Evolutionary conservation across 2,888 invertebrate genomes (phyloP).

Genomic region (Calameuta filiformis): DNA sequence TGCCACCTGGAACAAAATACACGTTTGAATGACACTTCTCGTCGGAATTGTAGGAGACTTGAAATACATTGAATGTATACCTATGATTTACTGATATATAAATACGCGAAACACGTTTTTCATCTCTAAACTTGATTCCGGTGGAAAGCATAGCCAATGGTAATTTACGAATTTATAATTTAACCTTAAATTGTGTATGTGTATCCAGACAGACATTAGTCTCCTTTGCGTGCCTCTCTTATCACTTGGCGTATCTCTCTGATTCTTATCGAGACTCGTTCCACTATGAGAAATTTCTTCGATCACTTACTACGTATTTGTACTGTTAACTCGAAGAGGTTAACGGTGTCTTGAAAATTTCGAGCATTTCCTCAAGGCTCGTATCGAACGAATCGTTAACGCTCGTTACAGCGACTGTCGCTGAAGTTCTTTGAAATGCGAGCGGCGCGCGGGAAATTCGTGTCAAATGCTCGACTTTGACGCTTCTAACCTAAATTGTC

Average conservation of each 20-base stretch:
- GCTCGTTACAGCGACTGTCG: neutral
- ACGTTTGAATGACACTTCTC: neutral
- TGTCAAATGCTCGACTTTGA: conserved; percentile 17
- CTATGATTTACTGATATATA: too few species aligned
- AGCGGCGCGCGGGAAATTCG: conserved; percentile 22
- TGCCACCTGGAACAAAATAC: neutral
- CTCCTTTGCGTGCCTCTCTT: neutral
- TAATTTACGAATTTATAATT: neutral
- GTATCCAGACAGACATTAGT: neutral
- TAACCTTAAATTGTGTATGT: neutral
- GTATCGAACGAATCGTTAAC: neutral
- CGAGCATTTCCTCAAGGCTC: conserved; percentile 36
- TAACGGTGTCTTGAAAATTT: conserved; percentile 57
- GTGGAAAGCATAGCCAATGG: neutral
- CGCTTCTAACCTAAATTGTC: neutral
- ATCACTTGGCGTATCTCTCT: conserved; percentile 6
- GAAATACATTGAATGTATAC: too few species aligned
- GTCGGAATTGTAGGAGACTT: too few species aligned
- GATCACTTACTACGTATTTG: conserved; percentile 15
- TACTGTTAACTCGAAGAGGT: conserved; percentile 53
- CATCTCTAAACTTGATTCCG: too few species aligned
- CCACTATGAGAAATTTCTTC: conserved; percentile 29
- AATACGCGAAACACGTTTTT: too few species aligned
- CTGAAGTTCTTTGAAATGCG: neutral
- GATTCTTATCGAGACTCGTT: conserved; percentile 26